phyloP scores from a whole-genome alignment of 2,888 invertebrate genomes.

The Eubasilissa splendida region DNA sequence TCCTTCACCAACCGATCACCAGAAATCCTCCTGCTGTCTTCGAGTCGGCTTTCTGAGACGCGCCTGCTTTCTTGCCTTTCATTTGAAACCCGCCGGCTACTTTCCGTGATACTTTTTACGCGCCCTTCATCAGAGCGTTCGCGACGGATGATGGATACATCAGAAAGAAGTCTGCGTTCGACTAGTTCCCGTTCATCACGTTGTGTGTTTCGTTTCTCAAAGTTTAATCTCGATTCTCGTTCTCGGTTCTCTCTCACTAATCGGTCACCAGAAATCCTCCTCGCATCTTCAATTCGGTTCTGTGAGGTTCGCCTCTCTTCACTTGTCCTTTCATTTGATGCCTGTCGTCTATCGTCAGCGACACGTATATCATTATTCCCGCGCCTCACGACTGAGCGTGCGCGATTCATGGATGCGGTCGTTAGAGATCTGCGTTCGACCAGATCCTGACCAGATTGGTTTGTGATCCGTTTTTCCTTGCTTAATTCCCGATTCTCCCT shows the following conservation, averaged over 20 bases:
- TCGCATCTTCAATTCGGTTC: neutral
- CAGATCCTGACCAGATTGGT: neutral
- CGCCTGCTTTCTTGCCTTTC: neutral
- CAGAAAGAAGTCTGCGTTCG: neutral
- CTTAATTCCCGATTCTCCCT: neutral
- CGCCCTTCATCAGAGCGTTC: neutral
- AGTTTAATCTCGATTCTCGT: neutral
- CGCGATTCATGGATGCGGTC: neutral
- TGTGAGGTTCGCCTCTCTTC: neutral
- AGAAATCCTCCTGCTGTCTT: neutral
- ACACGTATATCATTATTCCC: neutral
- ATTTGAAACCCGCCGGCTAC: too few species aligned
- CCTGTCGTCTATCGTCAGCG: too few species aligned
- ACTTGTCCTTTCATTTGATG: neutral
- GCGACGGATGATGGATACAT: neutral
- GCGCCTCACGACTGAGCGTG: neutral
- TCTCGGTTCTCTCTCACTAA: neutral
- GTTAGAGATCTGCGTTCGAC: conserved; percentile 5
- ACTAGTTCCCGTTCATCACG: neutral
- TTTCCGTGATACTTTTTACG: too few species aligned
- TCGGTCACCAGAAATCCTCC: neutral
- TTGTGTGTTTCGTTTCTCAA: neutral
- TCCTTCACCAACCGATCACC: neutral
- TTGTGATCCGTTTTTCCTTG: neutral
- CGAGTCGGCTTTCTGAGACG: neutral